These are phyloP conservation scores for Alfaro cultratus DNA, from an alignment of 2,797 vertebrate species.

Conservation along the genomic window DNA sequence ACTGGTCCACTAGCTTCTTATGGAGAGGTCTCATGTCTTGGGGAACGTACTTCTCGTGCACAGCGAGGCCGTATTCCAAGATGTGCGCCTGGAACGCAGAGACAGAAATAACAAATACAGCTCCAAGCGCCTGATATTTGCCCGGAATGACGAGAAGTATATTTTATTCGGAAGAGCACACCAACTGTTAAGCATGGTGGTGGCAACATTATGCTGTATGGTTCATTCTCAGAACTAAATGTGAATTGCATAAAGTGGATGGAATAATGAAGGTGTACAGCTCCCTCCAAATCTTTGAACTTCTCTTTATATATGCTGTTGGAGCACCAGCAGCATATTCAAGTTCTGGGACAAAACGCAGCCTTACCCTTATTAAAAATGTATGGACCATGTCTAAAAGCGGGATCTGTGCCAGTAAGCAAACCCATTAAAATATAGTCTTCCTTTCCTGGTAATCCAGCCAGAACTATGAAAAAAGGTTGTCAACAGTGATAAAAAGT, in stretches of 20 bases:
- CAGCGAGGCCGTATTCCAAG: conserved; percentile 93
- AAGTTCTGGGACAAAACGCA: neutral
- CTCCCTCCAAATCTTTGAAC: neutral
- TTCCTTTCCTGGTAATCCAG: neutral
- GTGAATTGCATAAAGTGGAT: neutral
- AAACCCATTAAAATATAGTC: neutral
- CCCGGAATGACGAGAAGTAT: neutral
- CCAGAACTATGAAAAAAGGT: neutral
- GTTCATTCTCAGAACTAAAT: neutral
- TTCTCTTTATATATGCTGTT: neutral
- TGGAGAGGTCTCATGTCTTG: conserved; percentile 98
- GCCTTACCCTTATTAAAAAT: neutral
- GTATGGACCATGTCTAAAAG: neutral
- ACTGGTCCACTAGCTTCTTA: conserved; percentile 98
- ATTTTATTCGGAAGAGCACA: neutral
- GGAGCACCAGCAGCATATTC: neutral
- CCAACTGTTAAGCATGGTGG: neutral
- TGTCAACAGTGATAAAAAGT: neutral
- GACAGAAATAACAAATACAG: neutral
- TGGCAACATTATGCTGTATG: neutral
- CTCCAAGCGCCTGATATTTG: neutral
- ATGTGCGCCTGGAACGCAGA: conserved; percentile 88
- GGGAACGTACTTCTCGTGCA: conserved; percentile 97
- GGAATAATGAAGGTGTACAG: neutral
- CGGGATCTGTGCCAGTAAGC: neutral